Base-by-base conservation (phyloP, 2,888 invertebrate genomes). In the Cabera pusaria region DNA sequence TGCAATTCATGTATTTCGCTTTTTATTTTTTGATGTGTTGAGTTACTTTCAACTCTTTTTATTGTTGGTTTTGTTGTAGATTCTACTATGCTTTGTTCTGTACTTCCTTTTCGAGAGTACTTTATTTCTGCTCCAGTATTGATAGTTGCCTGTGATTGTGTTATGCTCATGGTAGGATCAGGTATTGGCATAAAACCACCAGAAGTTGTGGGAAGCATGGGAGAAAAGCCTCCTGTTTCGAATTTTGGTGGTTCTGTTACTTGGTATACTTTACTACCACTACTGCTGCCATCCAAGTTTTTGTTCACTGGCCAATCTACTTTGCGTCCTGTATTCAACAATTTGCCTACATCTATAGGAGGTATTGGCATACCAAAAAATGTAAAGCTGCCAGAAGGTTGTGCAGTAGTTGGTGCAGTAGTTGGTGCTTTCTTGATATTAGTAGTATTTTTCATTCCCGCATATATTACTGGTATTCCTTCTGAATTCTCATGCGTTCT, bases 331-430 rank as follows among this genome's bases (percentile, higher is more conserved):
- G 76, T 82, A 26, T 76, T 86, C 14, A 93, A 90, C 21, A 95
- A 77, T 57, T 93, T 93, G 5, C 93, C 92, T 59, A 95, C 90
- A 52, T 93, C 93, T 25, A 96, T 72, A 19, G 92, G 90, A 1
- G 96, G 94, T 40, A 96, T 68, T 0, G 96, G 96, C 65, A 96
- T 93, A 0, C 96, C 96, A 61, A 96, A 96, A 65, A 96, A 95
- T 6, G 96, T 95, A 52, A 96, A 95, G 1, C 93, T 92, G 44
- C 92, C 91, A 1, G 58, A 69, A 0, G 93, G 87, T 16, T 85
- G 87, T 17, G 77, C 71, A 32, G 74, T 63, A 34, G 83, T 70
- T 7, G 72, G 87, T 17, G 77, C 71, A 32, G 74, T 63, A 34
- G 83, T 70, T 7, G 72, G 34, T 24, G 52, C 33, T 6, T 61